Evolutionary conservation across 2,888 invertebrate species (phyloP), one percentile per base, ranked within the genome.

Genomic region (Hirtodrosophila cameraria): DNA sequence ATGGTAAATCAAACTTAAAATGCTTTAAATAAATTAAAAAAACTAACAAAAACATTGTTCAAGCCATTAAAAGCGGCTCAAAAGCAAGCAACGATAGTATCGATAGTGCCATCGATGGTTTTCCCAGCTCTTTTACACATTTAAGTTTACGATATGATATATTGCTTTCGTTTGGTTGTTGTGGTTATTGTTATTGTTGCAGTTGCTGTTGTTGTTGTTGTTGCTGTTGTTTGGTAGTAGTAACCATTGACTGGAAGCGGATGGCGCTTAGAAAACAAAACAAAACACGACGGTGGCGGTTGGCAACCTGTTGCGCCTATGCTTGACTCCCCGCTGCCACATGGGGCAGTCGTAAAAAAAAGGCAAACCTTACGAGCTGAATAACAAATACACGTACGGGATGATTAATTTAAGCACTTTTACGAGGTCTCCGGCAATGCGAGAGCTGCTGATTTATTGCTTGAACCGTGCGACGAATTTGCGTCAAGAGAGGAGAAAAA

Each of bases 391-490:
- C 85, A 87, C 88, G 83, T 81, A 89, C 83, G 86, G 86, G 81
- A 90, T 90, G 90, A 90, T 90, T 90, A 90, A 90, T 90, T 90
- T 90, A 89, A 88, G 89, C 89, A 89, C 88, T 90, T 90, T 90
- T 89, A 90, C 88, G 89, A 89, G 81, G 81, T 69, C 77, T 88
- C 80, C 88, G 86, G 87, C 88, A n/a, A n/a, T n/a, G n/a, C n/a
- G n/a, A n/a, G n/a, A n/a, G 75, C 76, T 82, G 81, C 86, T 90
- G 90, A 90, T 90, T 90, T 90, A 90, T 90, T 87, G 85, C 68
- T 59, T 50, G 63, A 52, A 36, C 73, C 58, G 68, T 59, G 69
- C 66, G 65, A 74, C 64, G 83, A 75, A 72, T 80, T 84, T 81
- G 72, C 78, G 76, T 75, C 70, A 67, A 68, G 71, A 23, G 23